Evolutionary conservation across 2,797 vertebrate genomes (phyloP), one percentile per base, ranked within the genome.

Genomic region (Spinus olivaceus): DNA sequence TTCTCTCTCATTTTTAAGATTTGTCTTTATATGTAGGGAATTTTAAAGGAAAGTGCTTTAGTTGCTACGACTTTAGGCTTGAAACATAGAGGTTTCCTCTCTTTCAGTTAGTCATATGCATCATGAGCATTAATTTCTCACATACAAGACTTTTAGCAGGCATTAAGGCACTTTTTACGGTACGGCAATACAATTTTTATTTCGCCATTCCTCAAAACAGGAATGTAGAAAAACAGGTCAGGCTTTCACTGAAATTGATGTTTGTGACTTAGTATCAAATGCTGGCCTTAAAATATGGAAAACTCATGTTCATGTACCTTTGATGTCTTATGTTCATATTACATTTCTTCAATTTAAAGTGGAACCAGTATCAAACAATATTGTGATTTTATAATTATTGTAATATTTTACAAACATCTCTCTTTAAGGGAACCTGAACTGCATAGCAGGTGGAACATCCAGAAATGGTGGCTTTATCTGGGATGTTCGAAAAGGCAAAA

Each of bases 391-490:
- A 5, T 23, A 32, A 74, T 57, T 73, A 27, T 53, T 50, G 8
- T 81, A 49, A 80, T 57, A 76, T 41, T 60, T 93, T 77, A 78
- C 19, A 49, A 77, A 33, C 67, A 16, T 65, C 59, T 96, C 54
- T 97, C 91, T 92, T 32, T 77, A 74, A 99, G 99, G 99, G 95
- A 98, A 99, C 96, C 98, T 99, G 94, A 99, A 99, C 97, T 99
- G 99, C 92, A 99, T 99, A 76, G 99, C 99, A 1, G 99, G 99
- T 41, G 99, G 98, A 23, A 99, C 99, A 18, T 99, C 99, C 81
- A 98, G 97, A 73, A 99, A 99, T 32, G 99, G 99, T 67, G 99
- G 97, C 22, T 99, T 99, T 92, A 99, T 99, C 95, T 99, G 99
- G 99, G 99, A 99, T 89, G 97, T 99, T 65, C 98, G 96, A 90